Evolutionary conservation across 2,797 vertebrate genomes (phyloP), one percentile per base, ranked within the genome.

Genomic region (Sphenopsis melanotis): DNA sequence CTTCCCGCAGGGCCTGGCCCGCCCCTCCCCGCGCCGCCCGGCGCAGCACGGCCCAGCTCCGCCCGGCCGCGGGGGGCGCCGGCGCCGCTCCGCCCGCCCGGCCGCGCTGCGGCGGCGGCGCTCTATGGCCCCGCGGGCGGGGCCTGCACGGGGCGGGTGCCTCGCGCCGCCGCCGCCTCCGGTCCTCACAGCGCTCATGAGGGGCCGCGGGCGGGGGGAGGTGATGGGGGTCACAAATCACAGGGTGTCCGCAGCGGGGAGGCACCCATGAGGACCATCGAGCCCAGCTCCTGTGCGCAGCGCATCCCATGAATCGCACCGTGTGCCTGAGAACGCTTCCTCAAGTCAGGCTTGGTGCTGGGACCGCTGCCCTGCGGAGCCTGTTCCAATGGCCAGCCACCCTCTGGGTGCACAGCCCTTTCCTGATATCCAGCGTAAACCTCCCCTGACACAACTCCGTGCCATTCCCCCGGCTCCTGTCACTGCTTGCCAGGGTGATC

Each of bases 161-260:
- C 3, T 20, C 4, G 13, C 9, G 8, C 37, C 13, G 30, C 5
- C 15, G 9, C 20, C 26, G 12, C 12, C 16, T 4, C 9, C 10
- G 20, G 2, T 47, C 26, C 21, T 2, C 12, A 1, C 27, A 6
- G 44, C 29, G 29, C 5, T 6, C 2, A 17, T 6, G 18, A 4
- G 49, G 1, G 12, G 9, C 11, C 2, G 29, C 6, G 4, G 23
- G 2, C 2, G 3, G 6, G 1, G 5, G 13, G 9, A 0, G 3
- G 6, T 1, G 8, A 0, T 1, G 5, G 10, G 6, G 2, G 0
- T 32, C 1, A 0, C 3, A 4, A 6, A 18, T 29, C 3, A 0
- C 2, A 0, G 37, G 4, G 0, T 39, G 1, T 30, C 10, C 15
- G 3, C n/a, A 11, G 22, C n/a, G 12, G 7, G 10, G 41, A 39